Base-by-base conservation (phyloP, 2,113 vertebrate species). In the Monopterus albus region DNA sequence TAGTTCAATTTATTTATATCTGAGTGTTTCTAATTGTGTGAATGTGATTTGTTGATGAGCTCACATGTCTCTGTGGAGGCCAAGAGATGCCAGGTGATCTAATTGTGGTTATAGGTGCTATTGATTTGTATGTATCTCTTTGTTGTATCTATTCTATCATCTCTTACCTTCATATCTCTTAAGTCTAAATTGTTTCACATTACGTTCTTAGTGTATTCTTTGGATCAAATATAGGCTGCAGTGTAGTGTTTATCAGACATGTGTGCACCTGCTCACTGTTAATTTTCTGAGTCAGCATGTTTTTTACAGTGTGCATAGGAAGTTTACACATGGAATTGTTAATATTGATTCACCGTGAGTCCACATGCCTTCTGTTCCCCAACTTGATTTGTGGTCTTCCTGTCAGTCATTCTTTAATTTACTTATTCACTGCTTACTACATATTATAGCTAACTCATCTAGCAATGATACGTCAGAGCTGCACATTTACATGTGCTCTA, bases 71-170 rank as follows among this genome's bases (percentile, higher is more conserved):
- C 25, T 17, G 1, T 29, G 20, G 55, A 70, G 65, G 20, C 50
- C 33, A 46, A 42, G 5, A 70, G 6, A 40, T 55, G 56, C 31
- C 69, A 11, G 70, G 62, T 59, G 77, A 53, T 61, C 42, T 76
- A 73, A 78, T 73, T 78, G 58, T 63, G 67, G 66, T 60, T 59
- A 51, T 53, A 47, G 51, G 52, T 65, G 35, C 17, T 66, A 75
- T 75, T 75, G 57, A 85, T 78, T 72, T 40, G 9, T 53, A 58
- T 38, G 42, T 28, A 43, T 63, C 17, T 43, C 9, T 31, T 50
- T 1, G 10, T 62, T 50, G 56, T 38, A 43, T 62, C 28, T 29
- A 40, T 31, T 29, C 25, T 12, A 12, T n/a, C 21, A 35, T 59
- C 29, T 55, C 28, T 49, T 21, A 6, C 17, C 20, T 25, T 31